Base-by-base conservation (phyloP, 2,888 invertebrate species). In the Dione juno region DNA sequence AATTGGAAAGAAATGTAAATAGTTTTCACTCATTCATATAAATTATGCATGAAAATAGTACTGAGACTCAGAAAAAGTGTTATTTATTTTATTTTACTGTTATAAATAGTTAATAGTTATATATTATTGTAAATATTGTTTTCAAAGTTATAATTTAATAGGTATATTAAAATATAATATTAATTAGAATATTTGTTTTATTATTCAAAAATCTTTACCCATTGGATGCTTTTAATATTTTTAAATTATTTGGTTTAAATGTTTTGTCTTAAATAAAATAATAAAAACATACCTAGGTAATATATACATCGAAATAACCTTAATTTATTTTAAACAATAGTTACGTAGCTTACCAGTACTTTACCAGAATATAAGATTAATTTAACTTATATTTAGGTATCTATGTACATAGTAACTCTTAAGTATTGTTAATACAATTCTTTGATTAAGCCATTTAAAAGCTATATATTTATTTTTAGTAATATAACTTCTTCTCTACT, bases 81-180 rank as follows among this genome's bases (percentile, higher is more conserved):
- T 92, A 92, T 91, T 91, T 91, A 91, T 90, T 89, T 88, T 86
- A 80, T 81, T 84, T 82, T 80, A 82, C 82, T 83, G 82, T 86
- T 88, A 81, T 80, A 54, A 72, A 83, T 84, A 84, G 82, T 82
- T 80, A 76, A 73, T 78, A 82, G 77, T 76, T 78, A 80, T 80
- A 77, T 79, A 75, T 79, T 79, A 74, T 79, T 90, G 90, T 91
- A 90, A 87, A 91, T 91, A 90, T 86, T 87, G 88, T 90, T 90
- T 84, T 77, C 72, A 81, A 84, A 89, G 88, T 90, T 91, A 85
- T 76, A 76, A 68, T 73, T 63, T 69, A 65, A 72, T 67, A 67
- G 67, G 58, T 67, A 67, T 69, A 72, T 73, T 68, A 50, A 73
- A 70, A 68, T 50, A 67, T 67, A 68, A 66, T 68, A 48, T 59